These are phyloP conservation scores for Coreius guichenoti DNA, from an alignment of 2,797 vertebrate species.

Conservation along the genomic window DNA sequence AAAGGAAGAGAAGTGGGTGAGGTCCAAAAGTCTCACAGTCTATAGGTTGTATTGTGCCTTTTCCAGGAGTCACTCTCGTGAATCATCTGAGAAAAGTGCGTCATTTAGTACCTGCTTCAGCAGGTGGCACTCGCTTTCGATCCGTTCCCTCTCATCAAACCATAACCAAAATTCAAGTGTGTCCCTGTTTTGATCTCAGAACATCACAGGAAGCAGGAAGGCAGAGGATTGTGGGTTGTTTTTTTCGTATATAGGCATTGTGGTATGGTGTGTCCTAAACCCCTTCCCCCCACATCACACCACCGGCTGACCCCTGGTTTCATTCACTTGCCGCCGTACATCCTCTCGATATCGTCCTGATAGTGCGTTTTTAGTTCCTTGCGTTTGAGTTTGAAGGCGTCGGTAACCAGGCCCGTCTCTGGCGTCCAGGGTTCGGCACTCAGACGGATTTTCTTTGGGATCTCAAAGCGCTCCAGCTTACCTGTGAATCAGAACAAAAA, in stretches of 20 bases:
- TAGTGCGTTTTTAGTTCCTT: constrained; percentile 95
- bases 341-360: constrained; percentile 93
- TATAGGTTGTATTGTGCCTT: neutral
- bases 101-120: constrained; percentile 4
- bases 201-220: constrained; percentile 23
- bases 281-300: neutral
- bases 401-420: constrained; percentile 96
- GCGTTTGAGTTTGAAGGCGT: constrained; percentile 97
- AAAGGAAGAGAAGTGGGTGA: neutral
- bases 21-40: neutral
- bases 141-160: neutral
- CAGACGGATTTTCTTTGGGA: constrained; percentile 93
- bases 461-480: constrained; percentile 95
- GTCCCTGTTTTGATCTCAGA: constrained; percentile 30
- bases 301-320: neutral
- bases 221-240: constrained; percentile 26
- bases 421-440: constrained; percentile 95
- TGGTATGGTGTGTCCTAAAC: constrained; percentile 15
- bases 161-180: constrained; percentile 45
- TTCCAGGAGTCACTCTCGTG: neutral
- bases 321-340: constrained; percentile 92
- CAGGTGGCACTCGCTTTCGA: neutral
- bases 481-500: constrained; percentile 70
- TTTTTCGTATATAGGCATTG: constrained; percentile 19
- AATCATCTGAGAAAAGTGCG: constrained; percentile 17